These are phyloP conservation scores for Acromyrmex charruanus DNA, from an alignment of 1,140 invertebrate species.

Conservation along the genomic window DNA sequence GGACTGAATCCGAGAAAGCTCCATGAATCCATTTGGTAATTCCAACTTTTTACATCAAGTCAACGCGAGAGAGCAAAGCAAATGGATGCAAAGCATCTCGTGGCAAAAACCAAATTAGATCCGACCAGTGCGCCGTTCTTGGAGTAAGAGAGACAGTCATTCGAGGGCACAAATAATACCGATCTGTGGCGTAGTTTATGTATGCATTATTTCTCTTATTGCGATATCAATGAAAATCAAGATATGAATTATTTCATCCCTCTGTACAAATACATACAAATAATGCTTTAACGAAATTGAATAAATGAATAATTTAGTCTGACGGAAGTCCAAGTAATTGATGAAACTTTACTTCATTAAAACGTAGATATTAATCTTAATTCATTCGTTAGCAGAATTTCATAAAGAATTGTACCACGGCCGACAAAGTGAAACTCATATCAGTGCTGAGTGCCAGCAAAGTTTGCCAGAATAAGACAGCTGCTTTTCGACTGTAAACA, in stretches of 20 bases:
- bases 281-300: not conserved
- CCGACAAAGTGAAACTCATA: constrained; percentile 74
- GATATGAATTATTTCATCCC: not conserved
- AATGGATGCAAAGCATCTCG: constrained; percentile 70
- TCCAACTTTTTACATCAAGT: constrained; percentile 40
- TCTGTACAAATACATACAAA: too few species aligned
- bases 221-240: constrained; percentile 17
- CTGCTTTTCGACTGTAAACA: constrained; percentile 83
- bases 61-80: constrained; percentile 65
- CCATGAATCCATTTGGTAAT: constrained; percentile 51
- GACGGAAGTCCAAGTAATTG: not conserved
- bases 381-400: constrained; percentile 33
- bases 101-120: constrained; percentile 75
- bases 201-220: constrained; percentile 37
- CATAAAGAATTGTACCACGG: constrained; percentile 53
- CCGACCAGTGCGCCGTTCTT: constrained; percentile 19
- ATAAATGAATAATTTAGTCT: not conserved
- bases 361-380: not conserved
- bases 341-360: not conserved
- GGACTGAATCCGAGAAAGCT: constrained; percentile 25
- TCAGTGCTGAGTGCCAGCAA: constrained; percentile 80
- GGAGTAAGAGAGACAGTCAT: constrained; percentile 30
- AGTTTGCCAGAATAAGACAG: constrained; percentile 84
- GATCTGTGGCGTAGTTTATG: constrained; percentile 16
- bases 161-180: constrained; percentile 45